Base-by-base conservation (phyloP, 2,113 vertebrate species). In the Odontesthes bonariensis region DNA sequence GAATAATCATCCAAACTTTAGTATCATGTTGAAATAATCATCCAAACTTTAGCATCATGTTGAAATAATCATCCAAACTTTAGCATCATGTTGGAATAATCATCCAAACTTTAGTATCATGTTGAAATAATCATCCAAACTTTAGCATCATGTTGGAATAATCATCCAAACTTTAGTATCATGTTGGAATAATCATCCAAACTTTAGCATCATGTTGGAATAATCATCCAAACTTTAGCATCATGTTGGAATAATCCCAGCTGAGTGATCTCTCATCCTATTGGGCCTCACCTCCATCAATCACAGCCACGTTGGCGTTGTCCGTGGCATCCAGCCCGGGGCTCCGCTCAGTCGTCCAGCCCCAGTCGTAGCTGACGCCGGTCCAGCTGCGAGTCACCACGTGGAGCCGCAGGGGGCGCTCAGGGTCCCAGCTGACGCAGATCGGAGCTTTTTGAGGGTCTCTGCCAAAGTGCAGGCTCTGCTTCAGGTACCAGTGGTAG, bases 401-500 rank as follows among this genome's bases (percentile, higher is more conserved):
- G 6, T 98, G 95, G 11, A 99, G 91, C 56, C 93, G 91, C 0
- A 95, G 92, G 0, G 95, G 88, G 2, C 60, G 91, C 79, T 96
- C 94, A 0, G 81, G 94, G 87, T 99, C 97, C 98, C 98, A 99
- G 2, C 87, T 86, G 75, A 98, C 80, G 0, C 94, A 95, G n/a
- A 93, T 94, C 0, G 97, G 92, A 32, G 64, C 92, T 73, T 85
- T 92, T 14, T 83, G 85, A 27, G 90, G 86, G 71, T 92, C 84
- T 54, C 53, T 75, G 49, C 94, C 92, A 5, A 98, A 98, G 88
- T 94, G 88, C 1, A 99, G 92, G 54, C 93, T 97, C 88, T 99
- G 98, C 74, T 99, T 99, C 84, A 99, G 94, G 72, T 99, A 99
- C 98, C 97, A 99, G 92, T 98, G 97, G 79, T 98, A 98, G 93